These are phyloP conservation scores for Sebastes trivittatus DNA, from an alignment of 2,797 vertebrate genomes.

Conservation along the genomic window DNA sequence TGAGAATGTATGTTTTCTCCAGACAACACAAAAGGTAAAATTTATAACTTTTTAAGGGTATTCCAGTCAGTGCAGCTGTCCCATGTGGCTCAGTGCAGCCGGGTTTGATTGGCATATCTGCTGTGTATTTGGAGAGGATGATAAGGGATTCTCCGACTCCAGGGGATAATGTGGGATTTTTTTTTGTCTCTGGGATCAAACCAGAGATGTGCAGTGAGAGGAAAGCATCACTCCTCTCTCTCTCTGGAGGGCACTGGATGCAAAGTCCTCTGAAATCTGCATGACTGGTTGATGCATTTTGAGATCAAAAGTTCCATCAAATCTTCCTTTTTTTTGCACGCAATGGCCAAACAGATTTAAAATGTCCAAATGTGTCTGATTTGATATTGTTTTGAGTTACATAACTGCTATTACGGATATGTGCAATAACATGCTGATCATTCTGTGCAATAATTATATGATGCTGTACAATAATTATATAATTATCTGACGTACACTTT, in stretches of 20 bases:
- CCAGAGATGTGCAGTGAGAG: not conserved
- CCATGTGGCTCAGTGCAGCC: slow-evolving; percentile 9
- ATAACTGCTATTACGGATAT: not conserved
- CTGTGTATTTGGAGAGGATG: slow-evolving; percentile 36
- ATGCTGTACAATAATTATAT: too few species aligned
- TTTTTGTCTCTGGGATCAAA: slow-evolving; percentile 47
- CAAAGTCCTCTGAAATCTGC: slow-evolving; percentile 21
- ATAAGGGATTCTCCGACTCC: slow-evolving; percentile 40
- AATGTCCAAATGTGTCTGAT: not conserved
- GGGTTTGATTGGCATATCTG: slow-evolving; percentile 41
- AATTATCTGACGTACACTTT: too few species aligned
- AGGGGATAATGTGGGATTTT: slow-evolving; percentile 45
- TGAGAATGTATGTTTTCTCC: not conserved
- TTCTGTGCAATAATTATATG: too few species aligned
- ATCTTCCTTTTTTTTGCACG: not conserved
- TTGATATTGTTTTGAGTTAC: not conserved
- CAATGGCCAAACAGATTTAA: not conserved
- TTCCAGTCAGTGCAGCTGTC: slow-evolving; percentile 5
- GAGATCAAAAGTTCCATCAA: not conserved
- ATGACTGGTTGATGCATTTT: not conserved
- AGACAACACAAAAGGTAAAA: not conserved
- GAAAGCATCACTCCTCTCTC: not conserved
- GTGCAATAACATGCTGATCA: too few species aligned
- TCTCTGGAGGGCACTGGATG: not conserved
- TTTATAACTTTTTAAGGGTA: slow-evolving; percentile 12